A percentile compares a stretch with the other conserved stretches of the same genome.
Conservation (phyloP, 2,797 vertebrate genomes). For the Acrocephalus scirpaceus region DNA sequence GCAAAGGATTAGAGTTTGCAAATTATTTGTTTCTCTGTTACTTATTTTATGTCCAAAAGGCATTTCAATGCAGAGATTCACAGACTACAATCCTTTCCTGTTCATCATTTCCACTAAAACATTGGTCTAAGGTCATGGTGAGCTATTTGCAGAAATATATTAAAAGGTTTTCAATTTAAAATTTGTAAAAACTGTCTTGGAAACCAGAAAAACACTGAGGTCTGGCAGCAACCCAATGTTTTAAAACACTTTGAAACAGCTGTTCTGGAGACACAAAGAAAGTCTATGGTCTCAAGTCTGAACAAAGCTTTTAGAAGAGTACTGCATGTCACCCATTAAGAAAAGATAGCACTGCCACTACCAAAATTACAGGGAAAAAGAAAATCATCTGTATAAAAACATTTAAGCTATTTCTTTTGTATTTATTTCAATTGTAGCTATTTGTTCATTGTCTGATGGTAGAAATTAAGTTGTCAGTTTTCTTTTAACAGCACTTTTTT, state of each 20-base stretch:
- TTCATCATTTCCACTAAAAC: neutral
- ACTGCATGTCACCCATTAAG: neutral
- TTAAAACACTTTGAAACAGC: conserved; percentile 25
- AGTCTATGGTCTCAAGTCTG: neutral
- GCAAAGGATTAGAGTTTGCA: neutral
- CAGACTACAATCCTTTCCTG: neutral
- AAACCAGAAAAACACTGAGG: neutral
- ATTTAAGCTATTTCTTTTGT: neutral
- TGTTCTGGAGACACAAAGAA: neutral
- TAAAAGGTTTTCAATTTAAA: neutral
- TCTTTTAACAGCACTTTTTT: neutral
- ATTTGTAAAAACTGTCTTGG: neutral
- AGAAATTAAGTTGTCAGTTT: neutral
- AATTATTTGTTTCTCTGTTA: neutral
- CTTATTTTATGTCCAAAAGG: neutral
- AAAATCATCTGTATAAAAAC: neutral
- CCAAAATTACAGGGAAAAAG: neutral
- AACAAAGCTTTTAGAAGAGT: neutral
- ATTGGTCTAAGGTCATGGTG: neutral
- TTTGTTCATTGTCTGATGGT: neutral
- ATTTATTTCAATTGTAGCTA: neutral
- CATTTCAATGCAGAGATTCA: neutral
- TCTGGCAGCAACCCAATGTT: neutral
- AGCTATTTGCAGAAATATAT: neutral
- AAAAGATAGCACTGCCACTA: neutral